phyloP scores from a whole-genome alignment of 1,140 invertebrate species.

The Aricia agestis region DNA sequence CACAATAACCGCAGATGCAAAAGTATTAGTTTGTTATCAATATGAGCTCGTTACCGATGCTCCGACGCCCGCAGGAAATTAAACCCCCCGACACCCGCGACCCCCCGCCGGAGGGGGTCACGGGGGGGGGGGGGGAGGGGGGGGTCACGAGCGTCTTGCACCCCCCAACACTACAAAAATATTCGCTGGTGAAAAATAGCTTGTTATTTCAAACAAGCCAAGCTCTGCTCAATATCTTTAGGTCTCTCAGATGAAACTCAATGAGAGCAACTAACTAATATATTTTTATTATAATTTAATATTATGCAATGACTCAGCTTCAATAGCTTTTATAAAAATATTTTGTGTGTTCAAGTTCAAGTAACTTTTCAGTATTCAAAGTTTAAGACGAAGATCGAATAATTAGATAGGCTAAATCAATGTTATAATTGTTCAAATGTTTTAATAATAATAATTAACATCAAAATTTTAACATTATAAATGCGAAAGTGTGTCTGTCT shows the following conservation, averaged over 20 bases:
- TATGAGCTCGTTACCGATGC: neutral
- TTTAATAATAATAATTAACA: too few species aligned
- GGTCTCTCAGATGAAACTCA: neutral
- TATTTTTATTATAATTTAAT: neutral
- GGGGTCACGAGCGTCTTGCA: neutral
- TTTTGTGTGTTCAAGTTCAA: too few species aligned
- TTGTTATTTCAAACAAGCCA: slow-evolving; percentile 3
- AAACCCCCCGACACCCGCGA: neutral
- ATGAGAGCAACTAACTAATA: neutral
- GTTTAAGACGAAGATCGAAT: too few species aligned
- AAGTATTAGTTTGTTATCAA: slow-evolving; percentile 3
- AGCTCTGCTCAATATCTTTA: neutral
- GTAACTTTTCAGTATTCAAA: too few species aligned
- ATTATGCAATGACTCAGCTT: too few species aligned
- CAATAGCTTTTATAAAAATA: too few species aligned
- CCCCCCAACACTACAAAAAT: neutral
- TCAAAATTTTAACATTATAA: too few species aligned
- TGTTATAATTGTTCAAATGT: too few species aligned
- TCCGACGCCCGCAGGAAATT: neutral
- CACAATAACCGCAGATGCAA: neutral
- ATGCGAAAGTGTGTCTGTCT: too few species aligned
- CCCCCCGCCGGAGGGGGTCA: too few species aligned
- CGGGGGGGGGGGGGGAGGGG: too few species aligned
- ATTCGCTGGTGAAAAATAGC: neutral
- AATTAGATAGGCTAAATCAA: too few species aligned